Conservation (phyloP, 2,797 vertebrate species). For the Schizopygopsis pylzovi region DNA sequence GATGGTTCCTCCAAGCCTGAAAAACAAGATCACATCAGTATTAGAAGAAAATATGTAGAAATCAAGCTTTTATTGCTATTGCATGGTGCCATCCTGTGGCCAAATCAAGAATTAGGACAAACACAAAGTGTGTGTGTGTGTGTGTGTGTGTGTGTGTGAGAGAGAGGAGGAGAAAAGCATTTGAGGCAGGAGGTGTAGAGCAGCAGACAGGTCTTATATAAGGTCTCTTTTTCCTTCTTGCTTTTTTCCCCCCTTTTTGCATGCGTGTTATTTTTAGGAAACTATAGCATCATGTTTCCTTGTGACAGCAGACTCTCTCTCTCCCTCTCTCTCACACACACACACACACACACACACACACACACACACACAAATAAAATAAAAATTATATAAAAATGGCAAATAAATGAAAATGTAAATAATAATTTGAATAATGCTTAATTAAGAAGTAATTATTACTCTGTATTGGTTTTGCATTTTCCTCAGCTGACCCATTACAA, state of each 20-base stretch:
- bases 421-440: no score
- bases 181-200: slow-evolving; percentile 76
- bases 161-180: slow-evolving; percentile 49
- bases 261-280: slow-evolving; percentile 71
- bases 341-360: neutral
- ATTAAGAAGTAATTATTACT: no score
- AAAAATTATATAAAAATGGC: no score
- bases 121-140: neutral
- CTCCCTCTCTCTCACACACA: neutral
- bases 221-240: slow-evolving; percentile 51
- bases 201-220: slow-evolving; percentile 77
- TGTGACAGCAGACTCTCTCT: slow-evolving; percentile 25
- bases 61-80: slow-evolving; percentile 3
- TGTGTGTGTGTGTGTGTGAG: neutral
- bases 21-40: slow-evolving; percentile 68
- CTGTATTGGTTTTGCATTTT: no score
- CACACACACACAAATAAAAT: neutral
- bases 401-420: no score
- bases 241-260: slow-evolving; percentile 35
- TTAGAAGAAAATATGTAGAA: neutral
- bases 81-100: slow-evolving; percentile 51
- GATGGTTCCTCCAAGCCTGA: slow-evolving; percentile 96
- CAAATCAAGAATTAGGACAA: slow-evolving; percentile 20
- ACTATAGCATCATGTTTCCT: slow-evolving; percentile 69
- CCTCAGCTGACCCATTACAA: no score